Percentiles rank a stretch among this genome's conserved stretches.
Conservation (phyloP, 2,888 invertebrate species). For the Chloroclystis v-ata region DNA sequence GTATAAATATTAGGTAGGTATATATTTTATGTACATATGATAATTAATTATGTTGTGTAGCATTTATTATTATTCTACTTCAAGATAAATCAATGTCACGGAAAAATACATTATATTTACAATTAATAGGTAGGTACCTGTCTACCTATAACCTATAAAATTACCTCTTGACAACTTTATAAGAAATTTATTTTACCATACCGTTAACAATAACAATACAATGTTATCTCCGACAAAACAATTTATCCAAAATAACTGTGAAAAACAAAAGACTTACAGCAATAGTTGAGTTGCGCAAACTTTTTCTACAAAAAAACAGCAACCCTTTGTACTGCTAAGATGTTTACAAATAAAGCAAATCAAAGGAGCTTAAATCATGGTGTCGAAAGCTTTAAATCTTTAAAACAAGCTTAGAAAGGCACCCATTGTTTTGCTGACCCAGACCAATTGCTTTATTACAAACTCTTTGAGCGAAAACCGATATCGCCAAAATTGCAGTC, state of each 20-base stretch:
- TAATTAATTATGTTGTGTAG: too few species aligned
- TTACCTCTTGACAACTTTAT: too few species aligned
- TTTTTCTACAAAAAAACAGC: conserved; percentile 58
- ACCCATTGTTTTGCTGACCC: conserved; percentile 72
- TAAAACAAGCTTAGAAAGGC: conserved; percentile 73
- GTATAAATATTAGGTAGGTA: too few species aligned
- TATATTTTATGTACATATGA: too few species aligned
- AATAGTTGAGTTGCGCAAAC: conserved; percentile 73
- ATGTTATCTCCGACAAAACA: conserved; percentile 33
- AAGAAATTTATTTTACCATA: too few species aligned
- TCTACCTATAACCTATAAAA: too few species aligned
- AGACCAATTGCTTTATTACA: conserved; percentile 77
- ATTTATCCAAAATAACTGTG: conserved; percentile 52
- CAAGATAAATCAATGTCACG: too few species aligned
- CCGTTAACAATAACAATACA: background rate
- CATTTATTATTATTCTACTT: too few species aligned
- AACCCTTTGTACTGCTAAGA: conserved; percentile 63
- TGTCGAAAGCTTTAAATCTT: conserved; percentile 76
- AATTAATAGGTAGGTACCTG: too few species aligned
- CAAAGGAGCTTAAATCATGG: conserved; percentile 77
- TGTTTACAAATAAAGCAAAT: conserved; percentile 75
- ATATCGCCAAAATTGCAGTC: conserved; percentile 71
- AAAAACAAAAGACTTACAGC: conserved; percentile 62
- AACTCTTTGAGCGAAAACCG: conserved; percentile 59
- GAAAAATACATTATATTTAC: too few species aligned